Evolutionary conservation across 2,797 vertebrate genomes (phyloP), one percentile per base, ranked within the genome.

Genomic region (Mionectes olivaceus): DNA sequence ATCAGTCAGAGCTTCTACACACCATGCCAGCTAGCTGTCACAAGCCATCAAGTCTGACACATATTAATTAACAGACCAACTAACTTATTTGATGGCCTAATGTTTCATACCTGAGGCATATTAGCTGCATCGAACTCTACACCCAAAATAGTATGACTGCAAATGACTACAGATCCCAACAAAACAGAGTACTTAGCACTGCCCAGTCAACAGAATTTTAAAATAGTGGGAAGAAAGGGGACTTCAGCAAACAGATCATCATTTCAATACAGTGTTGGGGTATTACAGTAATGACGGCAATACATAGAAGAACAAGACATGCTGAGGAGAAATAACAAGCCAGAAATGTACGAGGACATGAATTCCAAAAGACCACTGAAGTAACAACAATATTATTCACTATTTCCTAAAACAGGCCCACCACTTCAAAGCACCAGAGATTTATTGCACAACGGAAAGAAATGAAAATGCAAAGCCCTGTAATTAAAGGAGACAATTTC

Each of bases 401-500:
- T 49, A 10, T 60, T 81, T 30, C 47, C 44, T 74, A 77, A 82
- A 89, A 59, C 32, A 83, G 44, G 9, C 21, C 13, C 12, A 60
- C 7, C 60, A 52, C 19, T 69, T 65, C 13, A 44, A 85, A 47
- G 52, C 27, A 70, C 14, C 18, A 30, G n/a, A 18, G 19, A 32
- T 88, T 83, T 57, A 68, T 0, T 55, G 65, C 27, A 88, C 10
- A 81, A 32, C 73, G 33, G 47, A 61, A 92, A 85, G 19, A 88
- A 81, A 70, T 43, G 7, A 85, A 86, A 93, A 94, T 8, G 65
- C 28, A 88, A 96, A 88, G 19, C 17, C 22, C 65, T 86, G 50
- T 65, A 55, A 81, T 27, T 22, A 57, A 81, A 75, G 39, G 5
- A 78, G 30, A 55, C 21, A 24, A 52, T 47, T 88, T 59, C 63